Evolutionary conservation across 2,888 invertebrate genomes (phyloP).

Genomic region (Agrotis exclamationis): DNA sequence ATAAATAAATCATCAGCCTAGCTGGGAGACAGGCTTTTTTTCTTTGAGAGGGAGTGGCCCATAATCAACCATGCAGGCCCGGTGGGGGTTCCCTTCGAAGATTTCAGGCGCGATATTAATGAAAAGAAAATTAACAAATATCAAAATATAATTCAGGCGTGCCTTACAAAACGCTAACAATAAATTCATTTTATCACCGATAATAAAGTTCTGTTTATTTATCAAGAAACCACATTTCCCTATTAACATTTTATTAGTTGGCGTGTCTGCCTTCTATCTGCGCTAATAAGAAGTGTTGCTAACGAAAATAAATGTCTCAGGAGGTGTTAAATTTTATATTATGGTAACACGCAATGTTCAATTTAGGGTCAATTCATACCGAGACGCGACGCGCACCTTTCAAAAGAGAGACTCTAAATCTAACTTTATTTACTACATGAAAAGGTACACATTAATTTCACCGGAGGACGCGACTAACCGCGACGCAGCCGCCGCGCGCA

Average conservation of each 20-base stretch:
- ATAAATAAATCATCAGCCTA: no score
- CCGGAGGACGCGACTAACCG: no score
- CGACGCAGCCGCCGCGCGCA: no score
- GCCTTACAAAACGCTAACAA: slow-evolving; percentile 34
- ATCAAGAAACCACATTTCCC: slow-evolving; percentile 79
- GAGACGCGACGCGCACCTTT: no score
- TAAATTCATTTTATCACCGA: slow-evolving; percentile 57
- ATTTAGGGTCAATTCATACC: slow-evolving; percentile 52
- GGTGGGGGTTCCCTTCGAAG: no score
- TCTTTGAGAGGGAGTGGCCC: no score
- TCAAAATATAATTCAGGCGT: slow-evolving; percentile 18
- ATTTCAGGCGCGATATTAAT: no score
- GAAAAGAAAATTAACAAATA: slow-evolving; percentile 5
- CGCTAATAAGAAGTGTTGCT: slow-evolving; percentile 82
- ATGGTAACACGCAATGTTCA: slow-evolving; percentile 82
- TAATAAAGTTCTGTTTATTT: slow-evolving; percentile 72
- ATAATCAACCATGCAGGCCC: no score
- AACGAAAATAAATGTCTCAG: slow-evolving; percentile 86
- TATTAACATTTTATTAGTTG: slow-evolving; percentile 82
- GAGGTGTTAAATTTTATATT: slow-evolving; percentile 87
- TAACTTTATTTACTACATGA: no score
- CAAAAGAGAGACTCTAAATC: no score
- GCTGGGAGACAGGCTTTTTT: no score
- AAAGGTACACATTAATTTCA: no score
- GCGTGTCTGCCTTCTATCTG: slow-evolving; percentile 85